Evolutionary conservation across 1,140 invertebrate genomes (phyloP).

Genomic region (Ceratosolen solmsi): DNA sequence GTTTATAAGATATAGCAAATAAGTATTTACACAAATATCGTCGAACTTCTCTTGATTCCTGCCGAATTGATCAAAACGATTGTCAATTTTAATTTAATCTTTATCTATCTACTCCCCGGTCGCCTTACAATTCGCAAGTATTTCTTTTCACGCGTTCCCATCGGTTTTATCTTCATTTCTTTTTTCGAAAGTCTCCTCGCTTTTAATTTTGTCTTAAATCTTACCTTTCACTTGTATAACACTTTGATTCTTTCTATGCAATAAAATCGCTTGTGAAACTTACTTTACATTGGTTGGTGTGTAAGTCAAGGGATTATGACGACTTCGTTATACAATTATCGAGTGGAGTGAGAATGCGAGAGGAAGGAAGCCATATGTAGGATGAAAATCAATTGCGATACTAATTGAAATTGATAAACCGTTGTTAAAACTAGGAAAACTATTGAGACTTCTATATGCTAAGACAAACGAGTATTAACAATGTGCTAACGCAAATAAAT

Average conservation of each 20-base stretch:
- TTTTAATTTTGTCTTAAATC: background rate
- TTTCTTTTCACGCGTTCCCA: too few species aligned
- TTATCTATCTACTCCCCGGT: background rate
- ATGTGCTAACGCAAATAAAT: conserved; percentile 5
- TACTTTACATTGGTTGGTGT: background rate
- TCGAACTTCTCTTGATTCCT: conserved; percentile 48
- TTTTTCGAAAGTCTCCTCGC: background rate
- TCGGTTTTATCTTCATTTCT: background rate
- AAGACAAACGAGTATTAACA: background rate
- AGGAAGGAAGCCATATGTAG: background rate
- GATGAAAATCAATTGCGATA: background rate
- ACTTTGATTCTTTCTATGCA: background rate
- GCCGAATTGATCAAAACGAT: conserved; percentile 39
- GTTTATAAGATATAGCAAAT: conserved; percentile 28
- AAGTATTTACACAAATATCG: conserved; percentile 36
- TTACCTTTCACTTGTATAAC: background rate
- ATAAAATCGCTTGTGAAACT: background rate
- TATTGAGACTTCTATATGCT: conserved; percentile 12
- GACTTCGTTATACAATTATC: background rate
- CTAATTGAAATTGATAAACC: conserved; percentile 24
- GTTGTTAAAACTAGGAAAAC: conserved; percentile 30
- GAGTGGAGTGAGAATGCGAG: background rate
- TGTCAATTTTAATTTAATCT: background rate
- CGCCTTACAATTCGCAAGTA: background rate
- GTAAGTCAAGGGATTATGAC: background rate